Conservation (phyloP, 1,140 invertebrate genomes). For the Zaprionus nigranus region DNA sequence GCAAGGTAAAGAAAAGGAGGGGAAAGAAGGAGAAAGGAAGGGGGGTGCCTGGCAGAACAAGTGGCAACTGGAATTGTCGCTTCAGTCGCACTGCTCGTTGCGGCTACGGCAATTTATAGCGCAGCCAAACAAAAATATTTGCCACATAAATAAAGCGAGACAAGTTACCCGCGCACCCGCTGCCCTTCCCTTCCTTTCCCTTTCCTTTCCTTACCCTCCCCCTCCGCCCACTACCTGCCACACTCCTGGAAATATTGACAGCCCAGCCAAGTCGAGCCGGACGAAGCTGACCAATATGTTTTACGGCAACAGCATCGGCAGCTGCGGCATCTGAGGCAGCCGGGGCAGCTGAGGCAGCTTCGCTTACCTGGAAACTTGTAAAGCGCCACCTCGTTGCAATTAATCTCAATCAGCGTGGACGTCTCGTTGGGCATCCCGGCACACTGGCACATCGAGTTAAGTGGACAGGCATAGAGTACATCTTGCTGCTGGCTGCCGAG, state of each 20-base stretch:
- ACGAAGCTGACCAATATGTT: background rate
- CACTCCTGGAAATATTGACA: constrained; percentile 40
- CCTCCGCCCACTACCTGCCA: background rate
- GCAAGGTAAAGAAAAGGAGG: background rate
- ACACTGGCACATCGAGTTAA: constrained; percentile 88
- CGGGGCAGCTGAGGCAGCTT: background rate
- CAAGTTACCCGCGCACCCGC: constrained; percentile 44
- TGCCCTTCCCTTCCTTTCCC: too few species aligned
- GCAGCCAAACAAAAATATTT: constrained; percentile 66
- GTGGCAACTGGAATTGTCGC: constrained; percentile 34
- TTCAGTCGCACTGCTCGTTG: constrained; percentile 5
- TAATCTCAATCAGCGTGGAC: constrained; percentile 87
- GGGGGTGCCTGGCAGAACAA: background rate
- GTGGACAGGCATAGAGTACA: constrained; percentile 85
- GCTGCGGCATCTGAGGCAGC: background rate
- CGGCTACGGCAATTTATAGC: constrained; percentile 59
- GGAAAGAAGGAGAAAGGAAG: too few species aligned
- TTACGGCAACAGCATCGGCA: background rate
- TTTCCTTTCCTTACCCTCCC: background rate
- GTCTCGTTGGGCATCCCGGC: constrained; percentile 86
- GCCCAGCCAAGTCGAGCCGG: background rate
- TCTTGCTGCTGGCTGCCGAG: constrained; percentile 81
- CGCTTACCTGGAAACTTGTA: constrained; percentile 87
- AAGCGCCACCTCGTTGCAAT: constrained; percentile 87
- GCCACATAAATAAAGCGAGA: constrained; percentile 72